phyloP scores from a whole-genome alignment of 2,797 vertebrate species.

The Rachycentron canadum region DNA sequence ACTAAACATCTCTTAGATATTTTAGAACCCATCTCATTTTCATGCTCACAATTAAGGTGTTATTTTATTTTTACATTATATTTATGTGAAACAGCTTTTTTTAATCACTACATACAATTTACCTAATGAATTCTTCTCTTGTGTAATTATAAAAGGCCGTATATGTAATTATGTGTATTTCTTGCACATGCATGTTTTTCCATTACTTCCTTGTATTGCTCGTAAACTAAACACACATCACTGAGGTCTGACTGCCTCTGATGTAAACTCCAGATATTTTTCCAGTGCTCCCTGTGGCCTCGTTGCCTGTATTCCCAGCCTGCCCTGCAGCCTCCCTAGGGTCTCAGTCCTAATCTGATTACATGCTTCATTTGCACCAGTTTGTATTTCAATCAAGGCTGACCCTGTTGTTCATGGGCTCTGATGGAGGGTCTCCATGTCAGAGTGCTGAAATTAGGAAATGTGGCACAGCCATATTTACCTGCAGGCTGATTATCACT shows the following conservation, averaged over 20 bases:
- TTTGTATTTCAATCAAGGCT: conserved; percentile 83
- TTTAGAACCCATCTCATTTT: neutral
- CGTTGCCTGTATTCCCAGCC: conserved; percentile 66
- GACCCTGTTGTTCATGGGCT: conserved; percentile 69
- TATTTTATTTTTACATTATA: neutral
- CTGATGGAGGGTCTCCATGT: conserved; percentile 63
- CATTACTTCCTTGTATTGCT: conserved; percentile 24
- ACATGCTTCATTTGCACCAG: conserved; percentile 85
- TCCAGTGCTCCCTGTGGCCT: conserved; percentile 67
- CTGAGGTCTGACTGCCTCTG: conserved; percentile 58
- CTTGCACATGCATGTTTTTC: conserved; percentile 47
- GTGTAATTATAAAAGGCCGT: too few species aligned
- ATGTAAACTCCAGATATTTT: conserved; percentile 80
- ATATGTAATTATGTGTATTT: conserved; percentile 4
- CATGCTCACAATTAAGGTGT: neutral
- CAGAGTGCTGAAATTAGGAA: conserved; percentile 44
- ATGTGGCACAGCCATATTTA: conserved; percentile 26
- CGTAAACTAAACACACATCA: conserved; percentile 30
- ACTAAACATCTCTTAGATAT: neutral
- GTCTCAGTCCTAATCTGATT: conserved; percentile 83
- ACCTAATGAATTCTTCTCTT: too few species aligned
- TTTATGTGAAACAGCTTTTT: too few species aligned
- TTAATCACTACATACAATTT: too few species aligned
- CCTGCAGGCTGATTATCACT: conserved; percentile 8
- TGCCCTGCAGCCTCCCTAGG: conserved; percentile 64